Evolutionary conservation across 2,797 vertebrate genomes (phyloP).

Genomic region (Rhynchotus rufescens): DNA sequence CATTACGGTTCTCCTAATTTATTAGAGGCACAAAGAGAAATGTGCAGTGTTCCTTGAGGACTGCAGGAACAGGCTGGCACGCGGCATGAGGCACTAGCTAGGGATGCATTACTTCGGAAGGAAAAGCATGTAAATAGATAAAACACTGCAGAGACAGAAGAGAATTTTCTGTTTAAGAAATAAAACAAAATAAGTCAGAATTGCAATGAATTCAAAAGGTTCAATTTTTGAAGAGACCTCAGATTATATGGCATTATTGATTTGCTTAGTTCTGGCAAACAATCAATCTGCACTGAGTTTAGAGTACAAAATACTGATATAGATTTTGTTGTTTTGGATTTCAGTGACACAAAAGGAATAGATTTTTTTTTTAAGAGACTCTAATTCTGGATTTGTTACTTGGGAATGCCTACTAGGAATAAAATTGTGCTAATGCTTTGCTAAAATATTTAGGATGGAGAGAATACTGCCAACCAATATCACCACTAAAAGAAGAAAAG

Average conservation of each 20-base stretch:
- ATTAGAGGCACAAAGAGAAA: neutral
- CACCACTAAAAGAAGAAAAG: neutral
- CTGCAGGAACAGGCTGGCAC: neutral
- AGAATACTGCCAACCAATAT: neutral
- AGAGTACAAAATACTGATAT: neutral
- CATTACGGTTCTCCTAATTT: conserved; percentile 37
- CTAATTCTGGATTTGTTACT: conserved; percentile 5
- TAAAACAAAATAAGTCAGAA: neutral
- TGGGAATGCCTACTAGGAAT: neutral
- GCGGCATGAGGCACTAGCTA: neutral
- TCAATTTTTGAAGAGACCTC: neutral
- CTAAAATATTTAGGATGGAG: neutral
- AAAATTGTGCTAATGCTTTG: neutral
- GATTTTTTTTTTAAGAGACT: neutral
- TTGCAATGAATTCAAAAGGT: neutral
- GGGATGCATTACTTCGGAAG: neutral
- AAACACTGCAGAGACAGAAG: conserved; percentile 5
- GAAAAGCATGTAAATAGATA: neutral
- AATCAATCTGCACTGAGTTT: neutral
- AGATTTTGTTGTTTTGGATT: conserved; percentile 6
- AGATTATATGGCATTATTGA: conserved; percentile 21
- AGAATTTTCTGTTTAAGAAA: neutral
- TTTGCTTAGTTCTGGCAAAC: conserved; percentile 41
- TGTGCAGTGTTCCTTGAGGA: neutral
- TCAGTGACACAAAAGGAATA: neutral